These are phyloP conservation scores for Chelonus formosanus DNA, from an alignment of 2,888 invertebrate species.

Conservation along the genomic window DNA sequence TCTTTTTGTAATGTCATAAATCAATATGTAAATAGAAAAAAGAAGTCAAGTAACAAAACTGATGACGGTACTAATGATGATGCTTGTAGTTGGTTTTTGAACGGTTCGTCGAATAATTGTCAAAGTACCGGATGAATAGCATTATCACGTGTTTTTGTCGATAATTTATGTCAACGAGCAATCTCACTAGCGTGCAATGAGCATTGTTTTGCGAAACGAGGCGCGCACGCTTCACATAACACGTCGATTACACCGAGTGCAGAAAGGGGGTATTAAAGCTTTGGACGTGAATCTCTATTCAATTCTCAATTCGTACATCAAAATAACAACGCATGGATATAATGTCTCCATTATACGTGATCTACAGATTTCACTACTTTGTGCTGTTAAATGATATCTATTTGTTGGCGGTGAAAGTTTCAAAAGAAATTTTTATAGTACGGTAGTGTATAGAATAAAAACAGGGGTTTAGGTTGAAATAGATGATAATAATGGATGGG, in stretches of 20 bases:
- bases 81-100: not conserved
- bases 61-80: not conserved
- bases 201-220: slow-evolving; percentile 16
- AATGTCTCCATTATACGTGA: not conserved
- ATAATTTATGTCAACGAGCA: slow-evolving; percentile 38
- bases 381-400: no score
- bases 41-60: not conserved
- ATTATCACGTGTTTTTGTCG: slow-evolving; percentile 37
- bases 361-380: no score
- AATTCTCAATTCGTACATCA: slow-evolving; percentile 20
- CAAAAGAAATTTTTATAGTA: no score
- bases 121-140: slow-evolving; percentile 33
- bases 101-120: slow-evolving; percentile 33
- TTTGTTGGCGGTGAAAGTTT: no score
- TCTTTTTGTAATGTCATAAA: no score
- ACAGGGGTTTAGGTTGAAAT: no score
- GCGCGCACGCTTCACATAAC: slow-evolving; percentile 21
- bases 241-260: slow-evolving; percentile 20
- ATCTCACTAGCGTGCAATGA: slow-evolving; percentile 16
- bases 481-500: no score
- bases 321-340: slow-evolving; percentile 12
- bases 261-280: not conserved
- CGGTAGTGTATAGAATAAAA: no score
- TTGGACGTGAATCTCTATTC: slow-evolving; percentile 30
- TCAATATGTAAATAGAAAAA: no score